Base-by-base conservation (phyloP, 2,797 vertebrate genomes). In the Siniperca obscura region DNA sequence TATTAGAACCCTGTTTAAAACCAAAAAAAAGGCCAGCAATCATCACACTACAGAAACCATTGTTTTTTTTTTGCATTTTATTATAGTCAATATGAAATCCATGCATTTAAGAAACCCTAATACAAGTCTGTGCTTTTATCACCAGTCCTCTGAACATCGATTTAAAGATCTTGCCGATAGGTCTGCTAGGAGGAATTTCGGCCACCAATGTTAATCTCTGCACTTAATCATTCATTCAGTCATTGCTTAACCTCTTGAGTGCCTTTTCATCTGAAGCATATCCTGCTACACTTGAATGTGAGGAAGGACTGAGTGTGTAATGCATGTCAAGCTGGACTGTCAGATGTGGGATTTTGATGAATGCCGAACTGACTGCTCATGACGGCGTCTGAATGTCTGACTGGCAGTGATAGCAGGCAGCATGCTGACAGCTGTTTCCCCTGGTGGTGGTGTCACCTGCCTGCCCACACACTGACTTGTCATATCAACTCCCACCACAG, bases 281-380 rank as follows among this genome's bases (percentile, higher is more conserved):
- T 57, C 53, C 62, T 66, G 59, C 30, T 34, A 1, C 13, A 3
- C 68, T 74, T 50, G 42, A 30, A 0, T 30, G 30, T 13, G 36
- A 70, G 52, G 60, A 34, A 8, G 30, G 44, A 22, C 57, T 7
- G 55, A 52, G 57, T 42, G 67, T n/a, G 62, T 46, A 2, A 64
- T 0, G 34, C 2, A 5, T 56, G 61, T 80, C 76, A 38, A 42
- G 34, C 22, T 2, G 2, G 36, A 3, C 65, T 67, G 5, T 87
- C 81, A 76, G 30, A 74, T 83, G 57, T 44, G n/a, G 44, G 14
- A 67, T 81, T 70, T 19, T 81, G 70, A 81, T 19, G 48, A 72
- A 77, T 67, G 80, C 17, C n/a, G 1, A 3, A 0, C 40, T 17
- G 77, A 60, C 62, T 10, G 72, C 69, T 84, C 46, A 7, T 34